Base-by-base conservation (phyloP, 2,113 vertebrate genomes). In the Podarcis cretensis region DNA sequence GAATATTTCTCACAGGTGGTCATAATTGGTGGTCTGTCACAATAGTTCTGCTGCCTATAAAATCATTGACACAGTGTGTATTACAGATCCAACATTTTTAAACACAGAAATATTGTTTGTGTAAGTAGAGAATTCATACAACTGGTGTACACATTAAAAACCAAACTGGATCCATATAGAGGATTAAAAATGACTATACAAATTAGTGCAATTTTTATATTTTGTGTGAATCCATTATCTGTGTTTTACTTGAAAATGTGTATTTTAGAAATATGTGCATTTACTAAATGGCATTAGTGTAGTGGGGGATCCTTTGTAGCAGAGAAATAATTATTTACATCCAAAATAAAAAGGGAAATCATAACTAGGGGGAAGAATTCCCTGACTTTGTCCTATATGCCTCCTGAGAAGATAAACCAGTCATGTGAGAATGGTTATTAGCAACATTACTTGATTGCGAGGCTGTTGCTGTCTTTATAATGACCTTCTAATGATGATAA, bases 401-500 rank as follows among this genome's bases (percentile, higher is more conserved):
- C 54, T 85, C 84, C n/a, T 76, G 21, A 75, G 71, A 54, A 85
- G 35, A 5, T 63, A 35, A 85, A 85, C n/a, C 21, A 85, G 32
- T 37, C n/a, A 85, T 63, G 71, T 4, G 40, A 85, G 54, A 75
- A 85, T 63, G 48, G 10, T 75, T 76, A 85, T 75, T 75, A 85
- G n/a, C 48, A 75, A 75, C 48, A 35, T 85, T 75, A 37, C 32
- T 76, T 85, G 71, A 85, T 85, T 75, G 71, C 65, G 71, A 40
- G 71, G 3, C 73, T 37, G 48, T 85, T 85, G 71, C 71, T 75
- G 71, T 85, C 69, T 75, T 85, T 75, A 75, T 63, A 75, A 85
- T 85, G 83, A 75, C 54, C 71, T 85, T 85, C 71, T 85, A 37
- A 85, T 59, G 21, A 76, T 76, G 54, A 63, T 85, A 76, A 76